phyloP scores from a whole-genome alignment of 2,797 vertebrate species.

The Silurus lanzhouensis region DNA sequence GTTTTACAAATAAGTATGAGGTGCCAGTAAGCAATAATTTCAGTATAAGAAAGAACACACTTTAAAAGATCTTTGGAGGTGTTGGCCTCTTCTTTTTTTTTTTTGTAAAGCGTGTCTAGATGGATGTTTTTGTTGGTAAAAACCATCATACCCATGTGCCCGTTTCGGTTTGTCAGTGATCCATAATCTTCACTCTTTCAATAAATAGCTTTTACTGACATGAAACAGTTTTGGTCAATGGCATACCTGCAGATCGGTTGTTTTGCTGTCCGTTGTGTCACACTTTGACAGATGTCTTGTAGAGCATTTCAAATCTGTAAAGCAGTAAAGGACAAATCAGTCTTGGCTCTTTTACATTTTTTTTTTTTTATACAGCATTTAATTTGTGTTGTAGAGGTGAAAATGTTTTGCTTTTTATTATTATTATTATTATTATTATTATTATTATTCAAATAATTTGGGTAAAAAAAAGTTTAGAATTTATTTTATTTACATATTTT shows the following conservation, averaged over 20 bases:
- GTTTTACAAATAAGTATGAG: too few species aligned
- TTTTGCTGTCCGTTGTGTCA: conserved; percentile 17
- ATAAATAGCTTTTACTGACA: neutral
- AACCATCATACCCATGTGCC: neutral
- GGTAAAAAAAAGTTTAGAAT: neutral
- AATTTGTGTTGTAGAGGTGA: neutral
- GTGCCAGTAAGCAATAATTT: too few species aligned
- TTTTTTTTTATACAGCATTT: too few species aligned
- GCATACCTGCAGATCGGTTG: neutral
- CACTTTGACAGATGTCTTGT: conserved; percentile 22
- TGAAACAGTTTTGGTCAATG: conserved; percentile 2
- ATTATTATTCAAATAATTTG: neutral
- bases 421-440: too few species aligned
- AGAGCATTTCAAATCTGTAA: conserved; percentile 19
- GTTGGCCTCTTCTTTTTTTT: neutral
- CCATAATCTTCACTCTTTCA: neutral
- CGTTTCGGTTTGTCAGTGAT: neutral
- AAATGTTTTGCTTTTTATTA: too few species aligned
- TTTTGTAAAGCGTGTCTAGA: neutral
- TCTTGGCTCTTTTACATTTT: neutral
- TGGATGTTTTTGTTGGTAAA: neutral
- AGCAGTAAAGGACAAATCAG: neutral
- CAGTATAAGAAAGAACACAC: neutral
- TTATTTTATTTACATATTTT: neutral
- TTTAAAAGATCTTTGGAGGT: neutral